These are phyloP conservation scores for Charadrius vociferus DNA, from an alignment of 2,113 vertebrate species.

Conservation along the genomic window DNA sequence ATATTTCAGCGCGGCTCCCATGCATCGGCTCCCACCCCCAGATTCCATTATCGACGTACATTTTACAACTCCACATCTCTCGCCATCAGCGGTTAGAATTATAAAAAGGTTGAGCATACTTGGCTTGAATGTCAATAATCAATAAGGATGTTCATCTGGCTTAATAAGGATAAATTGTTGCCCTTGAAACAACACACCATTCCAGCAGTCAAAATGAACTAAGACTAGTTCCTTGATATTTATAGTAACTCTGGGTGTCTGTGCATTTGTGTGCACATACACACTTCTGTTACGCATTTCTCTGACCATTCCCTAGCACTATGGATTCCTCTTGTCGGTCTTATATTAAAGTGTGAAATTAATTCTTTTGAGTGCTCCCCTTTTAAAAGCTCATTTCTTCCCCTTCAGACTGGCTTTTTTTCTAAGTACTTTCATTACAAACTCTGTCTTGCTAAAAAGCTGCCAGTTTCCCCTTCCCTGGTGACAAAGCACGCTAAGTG, in stretches of 20 bases:
- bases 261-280: rapidly evolving
- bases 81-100: background rate
- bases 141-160: background rate
- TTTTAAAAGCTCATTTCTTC: background rate
- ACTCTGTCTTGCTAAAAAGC: background rate
- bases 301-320: background rate
- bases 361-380: background rate
- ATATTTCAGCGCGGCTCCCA: constrained; percentile 1
- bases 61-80: constrained; percentile 26
- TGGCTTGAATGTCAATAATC: constrained; percentile 31
- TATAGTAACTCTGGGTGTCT: background rate
- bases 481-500: background rate
- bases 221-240: background rate
- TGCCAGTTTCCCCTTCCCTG: background rate
- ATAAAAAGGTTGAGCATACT: background rate
- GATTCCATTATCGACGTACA: background rate
- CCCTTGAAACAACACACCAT: constrained; percentile 8
- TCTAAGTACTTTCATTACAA: background rate
- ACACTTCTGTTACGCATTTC: background rate
- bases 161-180: constrained; percentile 46
- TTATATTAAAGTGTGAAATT: background rate
- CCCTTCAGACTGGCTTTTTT: background rate
- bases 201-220: background rate
- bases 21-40: background rate
- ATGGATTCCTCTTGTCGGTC: background rate